These are phyloP conservation scores for Neuroscelio doddi DNA, from an alignment of 2,888 invertebrate genomes.

Conservation along the genomic window DNA sequence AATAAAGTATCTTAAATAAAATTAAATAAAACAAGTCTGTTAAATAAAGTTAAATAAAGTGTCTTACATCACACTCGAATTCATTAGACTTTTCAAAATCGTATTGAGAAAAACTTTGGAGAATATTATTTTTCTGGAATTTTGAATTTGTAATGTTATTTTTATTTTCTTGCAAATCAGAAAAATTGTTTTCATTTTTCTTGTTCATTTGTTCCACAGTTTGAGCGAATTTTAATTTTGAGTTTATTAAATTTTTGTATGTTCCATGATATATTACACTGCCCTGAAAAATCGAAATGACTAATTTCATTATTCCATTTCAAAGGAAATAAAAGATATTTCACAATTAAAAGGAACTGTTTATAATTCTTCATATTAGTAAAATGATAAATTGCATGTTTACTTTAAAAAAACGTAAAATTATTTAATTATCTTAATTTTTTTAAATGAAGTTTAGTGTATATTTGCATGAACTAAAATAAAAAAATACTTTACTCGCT, in stretches of 20 bases:
- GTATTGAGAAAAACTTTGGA: neutral
- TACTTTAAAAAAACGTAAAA: no score
- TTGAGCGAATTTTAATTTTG: conserved; percentile 16
- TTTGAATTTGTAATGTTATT: no score
- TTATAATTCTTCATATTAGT: no score
- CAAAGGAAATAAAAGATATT: neutral
- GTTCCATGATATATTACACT: conserved; percentile 22
- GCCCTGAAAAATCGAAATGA: conserved; percentile 27
- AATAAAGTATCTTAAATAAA: no score
- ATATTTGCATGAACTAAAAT: neutral
- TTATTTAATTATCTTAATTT: no score
- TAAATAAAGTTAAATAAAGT: neutral
- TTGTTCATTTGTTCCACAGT: conserved; percentile 7
- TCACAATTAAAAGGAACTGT: no score
- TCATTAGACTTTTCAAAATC: neutral
- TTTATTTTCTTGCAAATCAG: no score
- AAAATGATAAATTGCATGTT: no score
- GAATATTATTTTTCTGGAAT: neutral
- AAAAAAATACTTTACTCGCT: conserved; percentile 58
- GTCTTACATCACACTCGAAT: neutral
- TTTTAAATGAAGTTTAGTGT: neutral
- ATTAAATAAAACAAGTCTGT: neutral
- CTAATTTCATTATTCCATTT: neutral
- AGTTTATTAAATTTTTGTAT: conserved; percentile 18
- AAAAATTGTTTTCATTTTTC: neutral